Evolutionary conservation across 2,113 vertebrate genomes (phyloP), one percentile per base, ranked within the genome.

Genomic region (Polyodon spathula): DNA sequence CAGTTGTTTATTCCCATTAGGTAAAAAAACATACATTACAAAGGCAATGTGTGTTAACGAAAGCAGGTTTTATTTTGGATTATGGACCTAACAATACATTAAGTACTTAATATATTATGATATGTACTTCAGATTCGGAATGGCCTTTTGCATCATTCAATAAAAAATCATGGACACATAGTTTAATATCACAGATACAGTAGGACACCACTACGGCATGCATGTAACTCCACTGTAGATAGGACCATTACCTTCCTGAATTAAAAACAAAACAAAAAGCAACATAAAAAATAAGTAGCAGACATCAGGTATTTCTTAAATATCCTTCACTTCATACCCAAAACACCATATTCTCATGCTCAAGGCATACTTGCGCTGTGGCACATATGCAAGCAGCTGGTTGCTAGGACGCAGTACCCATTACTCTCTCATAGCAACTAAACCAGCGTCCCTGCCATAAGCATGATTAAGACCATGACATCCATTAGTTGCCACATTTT

Each of bases 191-290:
- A 83, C 80, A 4, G 74, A 81, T 84, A 81, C 27, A 27, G 27
- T 27, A 27, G 72, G 72, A 80, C 73, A 83, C 79, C 79, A 83
- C 69, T 74, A 64, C 65, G 71, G 76, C 88, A 89, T 88, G 87
- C 88, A 84, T 82, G 72, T 43, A 74, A 84, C 74, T 78, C 65
- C 78, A 78, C 72, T 80, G 78, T 78, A 76, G 82, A 87, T 79
- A 82, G 75, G 73, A 66, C 73, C 73, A 64, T 77, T 58, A 71
- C 72, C 75, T 73, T 75, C 65, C 61, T 60, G 72, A 77, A 83
- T 70, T 80, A 81, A 76, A 70, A 66, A 65, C 65, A 72, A 62
- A 78, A 81, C n/a, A n/a, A 17, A 7, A 53, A 8, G 15, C 51
- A 50, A 50, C 48, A 14, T 70, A 72, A 73, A 68, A 63, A 62